Conservation (phyloP, 2,113 vertebrate species). For the Heterotilapia buettikoferi region DNA sequence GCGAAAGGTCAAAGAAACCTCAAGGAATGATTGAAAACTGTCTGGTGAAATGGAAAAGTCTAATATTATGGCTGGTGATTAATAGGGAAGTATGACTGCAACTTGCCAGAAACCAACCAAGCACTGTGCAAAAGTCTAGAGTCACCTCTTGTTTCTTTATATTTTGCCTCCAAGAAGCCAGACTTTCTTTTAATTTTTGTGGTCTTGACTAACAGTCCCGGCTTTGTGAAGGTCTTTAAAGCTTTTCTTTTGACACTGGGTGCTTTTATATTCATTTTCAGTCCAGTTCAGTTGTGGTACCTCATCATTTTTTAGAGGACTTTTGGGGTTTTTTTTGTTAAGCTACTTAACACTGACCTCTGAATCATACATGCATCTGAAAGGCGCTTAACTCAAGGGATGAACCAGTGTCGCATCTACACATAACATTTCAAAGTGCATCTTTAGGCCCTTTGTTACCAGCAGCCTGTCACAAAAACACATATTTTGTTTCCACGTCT, state of each 20-base stretch:
- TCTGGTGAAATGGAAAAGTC: neutral
- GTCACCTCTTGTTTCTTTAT: neutral
- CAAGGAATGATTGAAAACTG: neutral
- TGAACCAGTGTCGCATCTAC: neutral
- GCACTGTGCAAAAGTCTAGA: neutral
- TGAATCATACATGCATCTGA: neutral
- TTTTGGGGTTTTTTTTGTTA: rapidly evolving
- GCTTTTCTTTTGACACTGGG: neutral
- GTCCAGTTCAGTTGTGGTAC: neutral
- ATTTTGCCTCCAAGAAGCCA: neutral
- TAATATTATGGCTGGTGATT: neutral
- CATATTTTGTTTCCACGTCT: neutral
- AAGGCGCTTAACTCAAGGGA: neutral
- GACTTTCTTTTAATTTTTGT: neutral
- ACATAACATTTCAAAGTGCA: neutral
- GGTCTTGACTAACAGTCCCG: neutral
- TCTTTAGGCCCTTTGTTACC: neutral
- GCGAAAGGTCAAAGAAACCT: neutral
- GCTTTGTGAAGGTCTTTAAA: neutral
- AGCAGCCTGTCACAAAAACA: neutral
- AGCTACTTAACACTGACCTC: neutral
- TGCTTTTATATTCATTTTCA: neutral
- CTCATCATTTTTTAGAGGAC: neutral
- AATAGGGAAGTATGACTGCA: neutral
- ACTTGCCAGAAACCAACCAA: neutral